Evolutionary conservation across 2,888 invertebrate species (phyloP).

Genomic region (Oscheius sp.): DNA sequence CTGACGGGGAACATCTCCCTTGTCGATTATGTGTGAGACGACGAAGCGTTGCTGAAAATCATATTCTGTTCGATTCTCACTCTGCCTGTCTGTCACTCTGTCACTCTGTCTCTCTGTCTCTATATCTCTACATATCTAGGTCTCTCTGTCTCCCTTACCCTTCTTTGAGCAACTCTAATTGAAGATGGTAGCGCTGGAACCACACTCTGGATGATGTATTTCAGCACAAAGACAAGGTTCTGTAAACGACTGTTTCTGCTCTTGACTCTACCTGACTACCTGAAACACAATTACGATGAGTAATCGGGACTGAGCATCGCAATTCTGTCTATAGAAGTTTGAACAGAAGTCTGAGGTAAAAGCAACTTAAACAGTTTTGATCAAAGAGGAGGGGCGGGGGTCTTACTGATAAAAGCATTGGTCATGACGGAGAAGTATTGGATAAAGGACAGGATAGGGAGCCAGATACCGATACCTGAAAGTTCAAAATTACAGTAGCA

Average conservation of each 20-base stretch:
- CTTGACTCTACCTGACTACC: slow-evolving; percentile 26
- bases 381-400: not conserved
- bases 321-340: slow-evolving; percentile 47
- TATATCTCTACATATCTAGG: not conserved
- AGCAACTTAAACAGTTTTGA: slow-evolving; percentile 51
- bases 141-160: slow-evolving; percentile 35
- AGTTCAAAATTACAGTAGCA: not conserved
- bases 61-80: slow-evolving; percentile 7
- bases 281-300: slow-evolving; percentile 60
- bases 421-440: slow-evolving; percentile 76
- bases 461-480: slow-evolving; percentile 75
- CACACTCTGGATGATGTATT: slow-evolving; percentile 53
- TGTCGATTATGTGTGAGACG: slow-evolving; percentile 49
- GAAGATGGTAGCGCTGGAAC: slow-evolving; percentile 53
- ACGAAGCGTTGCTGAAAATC: slow-evolving; percentile 55
- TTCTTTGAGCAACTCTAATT: slow-evolving; percentile 50
- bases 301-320: slow-evolving; percentile 52
- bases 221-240: slow-evolving; percentile 56
- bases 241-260: slow-evolving; percentile 33
- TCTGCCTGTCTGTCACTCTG: no score
- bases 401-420: slow-evolving; percentile 75
- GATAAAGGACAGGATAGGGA: slow-evolving; percentile 75
- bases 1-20: slow-evolving; percentile 53
- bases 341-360: slow-evolving; percentile 71
- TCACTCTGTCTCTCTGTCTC: not conserved